A percentile compares a stretch with the other conserved stretches of the same genome.
phyloP scores from a whole-genome alignment of 1,140 invertebrate genomes.

The Apis dorsata region DNA sequence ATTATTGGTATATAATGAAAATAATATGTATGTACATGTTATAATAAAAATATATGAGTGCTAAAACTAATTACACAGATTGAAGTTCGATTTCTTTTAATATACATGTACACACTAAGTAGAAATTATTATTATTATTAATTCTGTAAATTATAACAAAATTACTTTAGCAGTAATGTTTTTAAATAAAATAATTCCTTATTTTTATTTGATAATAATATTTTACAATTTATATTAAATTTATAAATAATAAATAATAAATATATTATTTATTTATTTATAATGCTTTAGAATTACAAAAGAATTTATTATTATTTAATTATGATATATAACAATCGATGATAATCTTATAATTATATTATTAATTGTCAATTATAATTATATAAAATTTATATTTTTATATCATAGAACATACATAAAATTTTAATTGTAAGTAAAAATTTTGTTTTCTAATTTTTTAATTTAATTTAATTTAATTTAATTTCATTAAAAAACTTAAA shows the following conservation, averaged over 20 bases:
- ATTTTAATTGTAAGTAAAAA: background rate
- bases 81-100: no score
- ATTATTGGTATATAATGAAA: no score
- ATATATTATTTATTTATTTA: background rate
- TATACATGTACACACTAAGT: no score
- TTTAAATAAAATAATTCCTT: background rate
- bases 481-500: background rate
- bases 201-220: background rate
- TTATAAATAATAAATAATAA: background rate
- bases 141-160: background rate
- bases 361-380: background rate
- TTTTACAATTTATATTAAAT: background rate
- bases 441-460: background rate
- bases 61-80: no score
- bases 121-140: no score
- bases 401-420: background rate
- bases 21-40: no score
- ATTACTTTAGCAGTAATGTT: background rate
- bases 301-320: background rate
- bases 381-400: background rate
- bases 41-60: no score
- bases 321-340: background rate
- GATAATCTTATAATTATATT: conserved; percentile 5
- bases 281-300: background rate
- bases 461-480: no score